Evolutionary conservation across 2,797 vertebrate genomes (phyloP), one percentile per base, ranked within the genome.

Genomic region (Spinibarbus caldwelli): DNA sequence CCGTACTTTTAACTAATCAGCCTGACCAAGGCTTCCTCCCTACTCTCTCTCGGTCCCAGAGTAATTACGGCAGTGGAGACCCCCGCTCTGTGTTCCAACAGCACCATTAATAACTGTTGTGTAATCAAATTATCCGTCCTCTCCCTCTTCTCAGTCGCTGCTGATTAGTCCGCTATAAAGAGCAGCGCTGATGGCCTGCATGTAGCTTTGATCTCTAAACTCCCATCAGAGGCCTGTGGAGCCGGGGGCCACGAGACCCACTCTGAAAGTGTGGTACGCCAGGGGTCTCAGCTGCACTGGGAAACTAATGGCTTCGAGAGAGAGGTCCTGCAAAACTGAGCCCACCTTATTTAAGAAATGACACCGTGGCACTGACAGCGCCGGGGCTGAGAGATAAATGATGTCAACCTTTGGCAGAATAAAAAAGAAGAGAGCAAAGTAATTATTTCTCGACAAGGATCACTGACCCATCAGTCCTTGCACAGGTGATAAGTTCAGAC

Each of bases 151-250:
- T 85, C 79, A 26, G 49, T 84, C 52, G 80, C 84, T 82, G 57
- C 82, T 70, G 17, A 91, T 91, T 91, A 91, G 78, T 88, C 82
- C 71, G n/a, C 84, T 83, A 78, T 92, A 90, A 93, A 87, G 86
- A 93, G 81, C 85, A 71, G 68, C 38, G 81, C 87, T 82, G 78
- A 84, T 84, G 86, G 89, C 73, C 85, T 83, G 77, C 86, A 62
- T 89, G 85, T 29, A 64, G 84, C 45, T 83, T 85, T 89, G 88
- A 89, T 91, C 80, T 85, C 70, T 59, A 84, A 88, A 86, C 81
- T 81, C 77, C 78, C 78, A 73, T 84, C 78, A 80, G 68, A 82
- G 38, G 14, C 38, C 36, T 10, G 36, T 41, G 43, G 82, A 85
- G 67, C n/a, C 36, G 11, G 26, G 76, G 34, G 49, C 66, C 59